These are phyloP conservation scores for Tinea pellionella DNA, from an alignment of 2,888 invertebrate species.

Conservation along the genomic window DNA sequence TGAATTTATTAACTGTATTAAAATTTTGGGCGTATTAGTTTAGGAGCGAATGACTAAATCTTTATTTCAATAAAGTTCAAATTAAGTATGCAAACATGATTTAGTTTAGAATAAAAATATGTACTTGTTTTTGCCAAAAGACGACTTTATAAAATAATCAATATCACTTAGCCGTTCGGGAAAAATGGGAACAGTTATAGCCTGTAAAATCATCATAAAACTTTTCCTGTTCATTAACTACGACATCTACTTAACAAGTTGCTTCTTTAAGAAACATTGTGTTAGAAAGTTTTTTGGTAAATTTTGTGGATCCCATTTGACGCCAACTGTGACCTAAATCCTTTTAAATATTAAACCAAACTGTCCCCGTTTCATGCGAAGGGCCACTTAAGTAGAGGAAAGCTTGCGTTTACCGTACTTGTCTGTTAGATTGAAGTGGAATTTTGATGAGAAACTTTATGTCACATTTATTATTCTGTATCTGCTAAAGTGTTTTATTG, in stretches of 20 bases:
- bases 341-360: conserved; percentile 35
- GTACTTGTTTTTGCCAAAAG: not conserved
- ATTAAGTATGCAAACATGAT: no score
- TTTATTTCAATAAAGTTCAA: no score
- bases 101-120: no score
- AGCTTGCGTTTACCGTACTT: conserved; percentile 7
- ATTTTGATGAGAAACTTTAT: conserved; percentile 10
- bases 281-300: conserved; percentile 1
- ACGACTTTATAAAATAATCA: not conserved
- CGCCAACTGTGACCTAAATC: conserved; percentile 29
- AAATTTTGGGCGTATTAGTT: no score
- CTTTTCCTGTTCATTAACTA: conserved; percentile 11
- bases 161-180: not conserved
- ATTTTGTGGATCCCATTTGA: conserved; percentile 7
- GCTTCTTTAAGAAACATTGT: conserved; percentile 7
- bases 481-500: conserved; percentile 8
- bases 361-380: conserved; percentile 7
- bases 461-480: not conserved
- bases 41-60: no score
- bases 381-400: conserved; percentile 12
- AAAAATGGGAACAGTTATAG: not conserved
- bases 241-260: conserved; percentile 10
- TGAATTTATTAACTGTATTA: not conserved
- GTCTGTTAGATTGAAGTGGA: conserved; percentile 1
- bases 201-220: conserved; percentile 9